Percentiles rank a stretch among this genome's conserved stretches.
Evolutionary conservation across 2,888 invertebrate species (phyloP).

Genomic region (Cheilosia urbana): DNA sequence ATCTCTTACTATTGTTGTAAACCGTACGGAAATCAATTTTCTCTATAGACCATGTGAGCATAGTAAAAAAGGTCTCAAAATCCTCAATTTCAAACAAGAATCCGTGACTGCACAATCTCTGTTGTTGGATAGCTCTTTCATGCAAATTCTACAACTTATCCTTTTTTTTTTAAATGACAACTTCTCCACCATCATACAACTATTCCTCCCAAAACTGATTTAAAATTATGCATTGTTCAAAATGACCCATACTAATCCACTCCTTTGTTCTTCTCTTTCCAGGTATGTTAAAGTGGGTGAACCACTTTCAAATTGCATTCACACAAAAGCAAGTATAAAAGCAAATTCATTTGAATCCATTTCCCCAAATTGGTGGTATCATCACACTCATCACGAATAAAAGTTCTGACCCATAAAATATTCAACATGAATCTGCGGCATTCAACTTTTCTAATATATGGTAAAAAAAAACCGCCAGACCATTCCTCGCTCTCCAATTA

Average conservation of each 20-base stretch:
- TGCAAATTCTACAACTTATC: too few relatives aligned
- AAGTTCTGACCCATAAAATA: slow-evolving; percentile 29
- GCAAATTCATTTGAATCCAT: slow-evolving; percentile 1
- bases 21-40: too few relatives aligned
- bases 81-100: too few relatives aligned
- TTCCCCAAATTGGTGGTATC: background rate
- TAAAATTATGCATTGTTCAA: background rate
- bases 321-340: slow-evolving; percentile 27
- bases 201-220: too few relatives aligned
- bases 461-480: slow-evolving; percentile 8
- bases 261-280: slow-evolving; percentile 25
- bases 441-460: slow-evolving; percentile 31
- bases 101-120: too few relatives aligned
- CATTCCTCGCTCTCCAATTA: slow-evolving; percentile 38
- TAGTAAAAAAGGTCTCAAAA: too few relatives aligned
- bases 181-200: background rate
- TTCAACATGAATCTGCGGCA: slow-evolving; percentile 16
- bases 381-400: too few relatives aligned
- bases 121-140: too few relatives aligned
- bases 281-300: slow-evolving; percentile 24
- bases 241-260: background rate
- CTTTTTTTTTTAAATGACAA: too few relatives aligned
- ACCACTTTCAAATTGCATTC: background rate
- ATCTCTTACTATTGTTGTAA: too few relatives aligned
- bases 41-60: too few relatives aligned